Conservation (phyloP, 2,888 invertebrate genomes). For the Hirtodrosophila histrioides region DNA sequence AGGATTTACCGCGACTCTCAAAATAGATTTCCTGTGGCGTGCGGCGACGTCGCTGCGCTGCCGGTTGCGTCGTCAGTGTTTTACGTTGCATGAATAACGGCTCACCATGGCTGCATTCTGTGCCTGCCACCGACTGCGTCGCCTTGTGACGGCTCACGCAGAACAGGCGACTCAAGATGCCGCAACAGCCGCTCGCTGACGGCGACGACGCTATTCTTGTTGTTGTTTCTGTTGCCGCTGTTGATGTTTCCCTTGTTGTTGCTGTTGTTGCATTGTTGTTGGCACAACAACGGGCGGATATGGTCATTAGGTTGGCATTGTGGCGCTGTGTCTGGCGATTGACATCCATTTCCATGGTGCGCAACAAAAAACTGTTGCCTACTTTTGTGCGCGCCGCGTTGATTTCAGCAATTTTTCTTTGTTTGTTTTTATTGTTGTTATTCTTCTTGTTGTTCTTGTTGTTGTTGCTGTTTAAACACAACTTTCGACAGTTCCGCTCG, state of each 20-base stretch:
- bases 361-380: constrained; percentile 65
- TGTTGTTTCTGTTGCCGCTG: constrained; percentile 48
- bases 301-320: constrained; percentile 82
- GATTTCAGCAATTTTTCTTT: constrained; percentile 34
- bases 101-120: constrained; percentile 55
- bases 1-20: constrained; percentile 92
- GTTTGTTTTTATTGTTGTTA: constrained; percentile 36
- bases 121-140: constrained; percentile 73
- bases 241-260: constrained; percentile 35
- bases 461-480: constrained; percentile 39
- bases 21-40: constrained; percentile 88
- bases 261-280: constrained; percentile 60
- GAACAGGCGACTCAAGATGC: constrained; percentile 76
- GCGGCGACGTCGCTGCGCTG: constrained; percentile 76
- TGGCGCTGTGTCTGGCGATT: constrained; percentile 78
- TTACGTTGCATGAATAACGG: constrained; percentile 58
- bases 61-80: constrained; percentile 38
- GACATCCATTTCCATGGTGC: constrained; percentile 83
- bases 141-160: constrained; percentile 77
- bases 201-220: constrained; percentile 49
- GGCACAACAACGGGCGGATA: constrained; percentile 80
- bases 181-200: constrained; percentile 73
- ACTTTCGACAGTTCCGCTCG: constrained; percentile 39
- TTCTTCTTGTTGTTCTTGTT: constrained; percentile 15
- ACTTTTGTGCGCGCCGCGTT: constrained; percentile 51